Evolutionary conservation across 92 coral and sea anemone species (phyloP), one percentile per base, ranked within the genome.

Genomic region (Muricea muricata): DNA sequence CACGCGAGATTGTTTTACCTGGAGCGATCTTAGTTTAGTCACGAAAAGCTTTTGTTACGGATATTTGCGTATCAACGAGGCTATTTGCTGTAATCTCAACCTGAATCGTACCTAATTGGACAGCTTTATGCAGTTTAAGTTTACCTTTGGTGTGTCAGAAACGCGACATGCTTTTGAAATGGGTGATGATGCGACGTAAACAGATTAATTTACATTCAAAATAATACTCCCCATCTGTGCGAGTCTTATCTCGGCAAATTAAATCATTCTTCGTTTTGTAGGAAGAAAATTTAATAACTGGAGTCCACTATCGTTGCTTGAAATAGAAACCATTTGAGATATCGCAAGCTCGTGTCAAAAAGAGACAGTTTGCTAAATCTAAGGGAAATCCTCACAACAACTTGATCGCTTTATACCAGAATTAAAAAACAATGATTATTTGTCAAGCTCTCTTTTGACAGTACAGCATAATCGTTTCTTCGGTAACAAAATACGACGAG

Each of bases 201-300:
- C 37, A 63, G 34, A 63, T 63, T 63, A 63, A 63, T 63, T 63
- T 63, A 63, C 70, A 25, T 63, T 63, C 37, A 63, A 63, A 63
- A 63, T 63, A 63, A 32, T 32, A 2, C 34, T 63, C 37, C 1
- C 70, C 70, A 63, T 28, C 37, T 63, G 70, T 26, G 70, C 4
- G 70, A 63, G 28, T 28, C 15, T 63, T 63, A 63, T 63, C 70
- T 0, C 39, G 70, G 18, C 12, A 63, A 63, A 63, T 26, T 63
- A 32, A 63, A 63, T 25, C 70, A 63, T 63, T 52, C 60, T 48
- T 48, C 56, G 56, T 48, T 39, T 39, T 39, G 28, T 11, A 60
- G 0, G 68, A 9, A 32, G 18, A 39, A 25, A 13, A 28, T 61
- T 63, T 63, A 63, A 63, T 63, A 63, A 63, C n/a, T 39, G 10